Evolutionary conservation across 2,113 vertebrate genomes (phyloP).

Genomic region (Laterallus jamaicensis): DNA sequence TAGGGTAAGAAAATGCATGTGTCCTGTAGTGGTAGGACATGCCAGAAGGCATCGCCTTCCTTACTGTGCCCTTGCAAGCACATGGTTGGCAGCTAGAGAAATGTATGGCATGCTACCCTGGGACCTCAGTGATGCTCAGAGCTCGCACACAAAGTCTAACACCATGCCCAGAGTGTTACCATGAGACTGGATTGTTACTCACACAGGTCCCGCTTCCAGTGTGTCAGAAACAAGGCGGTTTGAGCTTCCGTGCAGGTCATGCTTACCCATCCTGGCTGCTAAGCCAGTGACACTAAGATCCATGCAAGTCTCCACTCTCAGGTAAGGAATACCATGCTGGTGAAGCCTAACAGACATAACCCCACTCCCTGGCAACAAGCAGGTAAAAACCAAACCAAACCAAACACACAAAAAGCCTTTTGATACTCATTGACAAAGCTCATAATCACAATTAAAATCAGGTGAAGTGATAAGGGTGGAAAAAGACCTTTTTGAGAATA

Average conservation of each 20-base stretch:
- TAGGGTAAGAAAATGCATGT: not conserved
- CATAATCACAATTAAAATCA: not conserved
- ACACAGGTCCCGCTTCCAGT: not conserved
- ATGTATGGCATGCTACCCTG: not conserved
- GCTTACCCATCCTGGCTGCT: not conserved
- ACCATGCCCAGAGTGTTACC: not conserved
- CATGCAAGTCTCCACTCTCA: not conserved
- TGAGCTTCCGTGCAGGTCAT: not conserved
- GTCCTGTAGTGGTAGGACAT: not conserved
- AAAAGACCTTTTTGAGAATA: not conserved
- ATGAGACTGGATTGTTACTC: accelerated
- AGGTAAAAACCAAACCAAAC: not conserved
- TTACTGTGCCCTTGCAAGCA: not conserved
- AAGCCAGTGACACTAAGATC: not conserved
- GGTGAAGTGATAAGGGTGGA: not conserved
- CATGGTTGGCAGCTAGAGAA: not conserved
- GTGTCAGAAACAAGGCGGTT: not conserved
- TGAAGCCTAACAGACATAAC: not conserved
- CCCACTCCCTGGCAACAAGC: not conserved
- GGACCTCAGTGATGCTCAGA: not conserved
- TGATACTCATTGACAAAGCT: not conserved
- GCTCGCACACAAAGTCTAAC: not conserved
- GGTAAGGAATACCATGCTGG: accelerated
- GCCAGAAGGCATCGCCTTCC: not conserved
- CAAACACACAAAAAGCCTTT: not conserved